Evolutionary conservation across 2,113 vertebrate genomes (phyloP).

Genomic region (Brienomyrus longianalis): DNA sequence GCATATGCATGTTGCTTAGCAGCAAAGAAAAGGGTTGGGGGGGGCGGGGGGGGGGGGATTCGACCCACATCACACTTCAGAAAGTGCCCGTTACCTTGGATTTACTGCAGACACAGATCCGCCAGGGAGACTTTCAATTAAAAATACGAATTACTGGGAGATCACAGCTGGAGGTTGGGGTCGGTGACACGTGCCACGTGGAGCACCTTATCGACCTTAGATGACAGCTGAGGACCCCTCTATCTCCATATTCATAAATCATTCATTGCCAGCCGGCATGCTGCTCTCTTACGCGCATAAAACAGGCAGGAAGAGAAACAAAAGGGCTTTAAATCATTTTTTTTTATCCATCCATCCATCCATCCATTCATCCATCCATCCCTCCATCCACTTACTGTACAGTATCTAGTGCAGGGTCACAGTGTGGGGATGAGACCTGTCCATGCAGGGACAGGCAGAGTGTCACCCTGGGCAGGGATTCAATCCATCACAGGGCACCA

Average conservation of each 20-base stretch:
- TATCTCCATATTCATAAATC: slow-evolving; percentile 34
- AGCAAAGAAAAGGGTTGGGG: background rate
- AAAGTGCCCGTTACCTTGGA: background rate
- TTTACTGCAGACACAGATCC: background rate
- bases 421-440: background rate
- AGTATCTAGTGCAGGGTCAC: background rate
- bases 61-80: background rate
- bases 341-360: background rate
- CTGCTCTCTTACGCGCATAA: background rate
- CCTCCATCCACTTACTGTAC: background rate
- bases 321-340: background rate
- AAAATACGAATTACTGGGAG: background rate
- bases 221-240: slow-evolving; percentile 20
- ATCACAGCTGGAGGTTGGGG: slow-evolving; percentile 17
- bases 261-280: slow-evolving; percentile 23
- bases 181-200: slow-evolving; percentile 16
- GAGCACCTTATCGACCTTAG: slow-evolving; percentile 18
- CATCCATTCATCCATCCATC: background rate
- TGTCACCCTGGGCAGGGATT: background rate
- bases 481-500: background rate
- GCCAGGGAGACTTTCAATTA: background rate
- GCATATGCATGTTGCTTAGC: background rate
- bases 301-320: background rate
- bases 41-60: background rate
- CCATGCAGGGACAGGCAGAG: background rate